Evolutionary conservation across 1,140 invertebrate genomes (phyloP).

Genomic region (Amphibalanus amphitrite): DNA sequence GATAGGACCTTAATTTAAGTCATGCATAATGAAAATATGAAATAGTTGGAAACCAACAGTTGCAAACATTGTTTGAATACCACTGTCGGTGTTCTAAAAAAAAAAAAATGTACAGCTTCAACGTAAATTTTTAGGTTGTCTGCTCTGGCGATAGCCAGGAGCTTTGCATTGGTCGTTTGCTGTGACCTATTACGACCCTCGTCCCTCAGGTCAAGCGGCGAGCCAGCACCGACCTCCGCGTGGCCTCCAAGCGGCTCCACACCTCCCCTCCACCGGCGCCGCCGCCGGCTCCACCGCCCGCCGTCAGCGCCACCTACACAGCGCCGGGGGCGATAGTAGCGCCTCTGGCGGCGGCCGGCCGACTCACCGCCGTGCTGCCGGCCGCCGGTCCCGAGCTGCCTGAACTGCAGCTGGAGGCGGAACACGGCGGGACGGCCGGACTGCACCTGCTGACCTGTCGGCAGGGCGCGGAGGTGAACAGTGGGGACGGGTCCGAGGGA

Average conservation of each 20-base stretch:
- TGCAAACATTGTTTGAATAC: too few relatives aligned
- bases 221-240: neutral
- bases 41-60: too few relatives aligned
- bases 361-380: neutral
- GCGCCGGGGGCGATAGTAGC: neutral
- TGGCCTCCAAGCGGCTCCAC: neutral
- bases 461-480: neutral
- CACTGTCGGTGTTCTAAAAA: too few relatives aligned
- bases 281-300: too few relatives aligned
- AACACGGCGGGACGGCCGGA: neutral
- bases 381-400: neutral
- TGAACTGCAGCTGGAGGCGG: neutral
- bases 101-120: too few relatives aligned
- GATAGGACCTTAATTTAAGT: too few relatives aligned
- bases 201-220: neutral
- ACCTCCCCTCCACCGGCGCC: neutral
- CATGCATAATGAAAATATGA: too few relatives aligned
- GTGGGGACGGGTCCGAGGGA: neutral
- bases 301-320: too few relatives aligned
- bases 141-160: too few relatives aligned
- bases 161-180: too few relatives aligned
- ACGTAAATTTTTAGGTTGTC: too few relatives aligned
- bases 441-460: neutral
- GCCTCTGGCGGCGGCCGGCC: neutral
- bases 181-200: too few relatives aligned